Evolutionary conservation across 1,140 invertebrate species (phyloP).

Genomic region (Habropoda laboriosa): DNA sequence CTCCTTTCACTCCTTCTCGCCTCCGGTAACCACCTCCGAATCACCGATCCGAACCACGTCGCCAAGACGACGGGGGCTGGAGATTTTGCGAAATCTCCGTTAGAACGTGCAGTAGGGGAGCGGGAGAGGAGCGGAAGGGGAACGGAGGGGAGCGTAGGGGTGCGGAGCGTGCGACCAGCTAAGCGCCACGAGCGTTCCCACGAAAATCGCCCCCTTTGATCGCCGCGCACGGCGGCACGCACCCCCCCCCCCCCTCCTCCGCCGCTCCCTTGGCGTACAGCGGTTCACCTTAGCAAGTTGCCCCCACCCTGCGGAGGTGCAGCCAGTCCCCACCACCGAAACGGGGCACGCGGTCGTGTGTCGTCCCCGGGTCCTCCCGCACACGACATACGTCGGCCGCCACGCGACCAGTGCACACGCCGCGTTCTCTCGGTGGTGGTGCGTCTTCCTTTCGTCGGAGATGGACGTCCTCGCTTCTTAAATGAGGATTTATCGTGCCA

Average conservation of each 20-base stretch:
- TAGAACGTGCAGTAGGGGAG: background rate
- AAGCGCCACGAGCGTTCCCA: slow-evolving; percentile 78
- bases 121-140: background rate
- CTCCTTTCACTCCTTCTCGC: too few species aligned
- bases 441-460: background rate
- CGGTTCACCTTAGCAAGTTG: slow-evolving; percentile 46
- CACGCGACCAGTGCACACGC: slow-evolving; percentile 81
- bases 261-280: background rate
- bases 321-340: slow-evolving; percentile 58
- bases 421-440: background rate
- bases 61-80: too few species aligned
- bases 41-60: too few species aligned
- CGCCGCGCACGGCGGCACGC: too few species aligned
- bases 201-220: slow-evolving; percentile 73
- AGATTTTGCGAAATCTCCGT: slow-evolving; percentile 5
- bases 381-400: slow-evolving; percentile 82
- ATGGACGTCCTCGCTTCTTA: background rate
- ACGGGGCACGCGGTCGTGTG: slow-evolving; percentile 77
- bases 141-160: background rate
- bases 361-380: slow-evolving; percentile 75
- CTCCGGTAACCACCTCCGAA: too few species aligned
- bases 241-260: background rate
- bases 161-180: slow-evolving; percentile 19
- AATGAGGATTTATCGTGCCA: background rate
- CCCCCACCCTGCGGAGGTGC: slow-evolving; percentile 30